A percentile compares a stretch with the other conserved stretches of the same genome.
phyloP scores from a whole-genome alignment of 2,113 vertebrate species.

The Acrocephalus kingi region DNA sequence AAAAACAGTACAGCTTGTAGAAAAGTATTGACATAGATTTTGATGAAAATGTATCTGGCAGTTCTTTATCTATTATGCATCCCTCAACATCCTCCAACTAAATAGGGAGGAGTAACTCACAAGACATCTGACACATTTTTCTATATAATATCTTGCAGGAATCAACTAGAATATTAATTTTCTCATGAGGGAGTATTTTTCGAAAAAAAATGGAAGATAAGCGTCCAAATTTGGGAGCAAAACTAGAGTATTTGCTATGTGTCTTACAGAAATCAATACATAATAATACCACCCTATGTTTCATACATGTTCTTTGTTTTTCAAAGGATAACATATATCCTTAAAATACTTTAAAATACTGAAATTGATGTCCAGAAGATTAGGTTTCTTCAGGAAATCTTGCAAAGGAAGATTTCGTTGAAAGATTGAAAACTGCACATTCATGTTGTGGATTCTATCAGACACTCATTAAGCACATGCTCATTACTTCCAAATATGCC shows the following conservation, averaged over 20 bases:
- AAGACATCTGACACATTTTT: not conserved
- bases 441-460: not conserved
- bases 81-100: not conserved
- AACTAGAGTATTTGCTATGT: not conserved
- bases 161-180: not conserved
- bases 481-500: not conserved
- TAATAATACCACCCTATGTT: not conserved
- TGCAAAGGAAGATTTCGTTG: not conserved
- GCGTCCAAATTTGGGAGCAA: not conserved
- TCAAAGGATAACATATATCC: not conserved
- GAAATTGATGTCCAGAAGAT: not conserved
- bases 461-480: not conserved
- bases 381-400: not conserved
- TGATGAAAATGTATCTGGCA: not conserved
- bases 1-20: not conserved
- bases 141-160: not conserved
- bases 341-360: not conserved
- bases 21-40: not conserved
- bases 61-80: not conserved
- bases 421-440: not conserved
- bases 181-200: not conserved
- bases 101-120: not conserved
- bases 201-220: not conserved
- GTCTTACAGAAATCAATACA: not conserved
- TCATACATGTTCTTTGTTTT: not conserved